Conservation (phyloP, 2,113 vertebrate genomes). For the Cochlearius cochlearius region DNA sequence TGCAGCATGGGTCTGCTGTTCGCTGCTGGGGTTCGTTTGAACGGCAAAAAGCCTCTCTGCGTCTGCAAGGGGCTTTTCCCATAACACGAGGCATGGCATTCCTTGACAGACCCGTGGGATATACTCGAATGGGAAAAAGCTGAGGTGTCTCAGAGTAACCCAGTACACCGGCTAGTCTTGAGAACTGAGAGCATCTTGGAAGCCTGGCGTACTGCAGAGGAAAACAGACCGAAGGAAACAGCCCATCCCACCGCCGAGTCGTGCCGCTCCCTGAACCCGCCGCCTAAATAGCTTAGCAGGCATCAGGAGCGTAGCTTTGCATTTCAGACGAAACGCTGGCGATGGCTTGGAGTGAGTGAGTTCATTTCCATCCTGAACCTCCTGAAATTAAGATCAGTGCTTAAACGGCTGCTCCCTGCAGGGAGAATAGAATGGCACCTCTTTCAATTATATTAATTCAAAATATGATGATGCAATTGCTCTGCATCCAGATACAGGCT, state of each 20-base stretch:
- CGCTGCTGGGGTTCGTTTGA: background rate
- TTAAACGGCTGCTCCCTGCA: background rate
- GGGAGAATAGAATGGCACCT: background rate
- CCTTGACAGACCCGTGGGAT: background rate
- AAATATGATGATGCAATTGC: background rate
- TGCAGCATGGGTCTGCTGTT: background rate
- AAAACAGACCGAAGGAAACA: background rate
- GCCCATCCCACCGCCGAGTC: background rate
- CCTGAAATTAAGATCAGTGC: background rate
- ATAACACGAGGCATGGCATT: background rate
- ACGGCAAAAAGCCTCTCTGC: background rate
- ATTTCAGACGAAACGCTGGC: background rate
- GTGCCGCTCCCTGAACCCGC: background rate
- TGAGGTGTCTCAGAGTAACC: background rate
- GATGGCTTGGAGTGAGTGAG: background rate
- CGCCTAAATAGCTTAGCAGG: accelerated
- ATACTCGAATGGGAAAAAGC: background rate
- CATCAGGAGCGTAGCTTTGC: background rate
- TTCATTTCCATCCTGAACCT: background rate
- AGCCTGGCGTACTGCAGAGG: background rate
- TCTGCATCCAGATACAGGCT: background rate
- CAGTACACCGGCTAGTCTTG: background rate
- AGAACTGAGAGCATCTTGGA: background rate
- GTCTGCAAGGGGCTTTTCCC: background rate
- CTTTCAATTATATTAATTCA: background rate